Percentiles rank a stretch among this genome's conserved stretches.
phyloP scores from a whole-genome alignment of 2,888 invertebrate species.

The Eurytoma adleriae region DNA sequence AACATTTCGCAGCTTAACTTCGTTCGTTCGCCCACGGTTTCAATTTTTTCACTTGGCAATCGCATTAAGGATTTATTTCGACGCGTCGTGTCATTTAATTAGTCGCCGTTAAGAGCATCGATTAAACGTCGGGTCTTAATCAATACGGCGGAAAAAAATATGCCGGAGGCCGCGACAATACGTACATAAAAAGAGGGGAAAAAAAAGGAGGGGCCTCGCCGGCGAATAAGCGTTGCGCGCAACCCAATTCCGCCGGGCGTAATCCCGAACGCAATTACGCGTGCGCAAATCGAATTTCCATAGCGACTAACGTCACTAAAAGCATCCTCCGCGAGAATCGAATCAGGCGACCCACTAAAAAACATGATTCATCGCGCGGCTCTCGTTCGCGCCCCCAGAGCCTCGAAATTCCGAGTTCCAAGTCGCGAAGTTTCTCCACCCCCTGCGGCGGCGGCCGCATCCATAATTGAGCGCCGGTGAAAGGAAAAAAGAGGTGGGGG shows the following conservation, averaged over 20 bases:
- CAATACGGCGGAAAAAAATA: no score
- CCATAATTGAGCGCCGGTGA: neutral
- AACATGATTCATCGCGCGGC: no score
- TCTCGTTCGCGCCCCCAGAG: neutral
- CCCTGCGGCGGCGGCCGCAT: neutral
- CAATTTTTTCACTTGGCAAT: no score
- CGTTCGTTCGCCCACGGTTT: no score
- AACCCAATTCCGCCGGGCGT: neutral
- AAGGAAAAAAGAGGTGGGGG: neutral
- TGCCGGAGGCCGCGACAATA: no score
- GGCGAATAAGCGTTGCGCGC: neutral
- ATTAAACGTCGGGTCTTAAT: no score
- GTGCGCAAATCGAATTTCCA: slow-evolving; percentile 8
- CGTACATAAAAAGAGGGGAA: no score
- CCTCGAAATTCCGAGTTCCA: slow-evolving; percentile 9
- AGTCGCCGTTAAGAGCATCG: no score
- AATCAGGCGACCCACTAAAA: neutral
- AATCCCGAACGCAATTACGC: neutral
- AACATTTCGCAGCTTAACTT: no score
- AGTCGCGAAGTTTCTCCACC: neutral
- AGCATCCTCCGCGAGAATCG: slow-evolving; percentile 5
- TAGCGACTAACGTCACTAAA: slow-evolving; percentile 1
- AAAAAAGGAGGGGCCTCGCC: neutral
- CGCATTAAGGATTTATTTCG: no score
- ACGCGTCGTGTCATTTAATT: no score